Percentiles rank a stretch among this genome's conserved stretches.
Conservation (phyloP, 2,888 invertebrate genomes). For the Ephialtes manifestator region DNA sequence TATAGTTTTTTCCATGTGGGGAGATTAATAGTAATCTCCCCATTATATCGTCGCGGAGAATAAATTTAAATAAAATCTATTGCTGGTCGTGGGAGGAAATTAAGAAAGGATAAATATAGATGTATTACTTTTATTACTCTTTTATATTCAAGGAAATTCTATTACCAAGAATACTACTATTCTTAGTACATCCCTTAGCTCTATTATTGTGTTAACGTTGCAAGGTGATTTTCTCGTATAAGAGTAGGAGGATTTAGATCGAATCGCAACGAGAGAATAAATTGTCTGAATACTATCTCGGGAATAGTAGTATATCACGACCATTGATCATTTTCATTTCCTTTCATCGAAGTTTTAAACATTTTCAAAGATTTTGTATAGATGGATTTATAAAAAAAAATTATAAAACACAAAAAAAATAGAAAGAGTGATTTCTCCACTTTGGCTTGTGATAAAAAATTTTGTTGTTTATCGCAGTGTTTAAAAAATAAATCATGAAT, state of each 20-base stretch:
- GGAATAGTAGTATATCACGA: too few species aligned
- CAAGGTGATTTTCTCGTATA: conserved; percentile 1
- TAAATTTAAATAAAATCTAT: conserved; percentile 9
- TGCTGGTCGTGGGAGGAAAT: not conserved
- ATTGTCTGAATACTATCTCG: not conserved
- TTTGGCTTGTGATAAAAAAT: too few species aligned
- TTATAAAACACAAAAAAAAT: too few species aligned
- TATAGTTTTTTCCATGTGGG: too few species aligned
- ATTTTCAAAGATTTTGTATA: too few species aligned
- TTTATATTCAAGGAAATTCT: conserved; percentile 47
- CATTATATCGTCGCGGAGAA: conserved; percentile 19
- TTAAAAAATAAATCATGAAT: too few species aligned
- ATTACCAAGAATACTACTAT: not conserved
- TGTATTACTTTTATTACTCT: conserved; percentile 53
- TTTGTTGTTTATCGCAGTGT: too few species aligned
- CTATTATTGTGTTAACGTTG: conserved; percentile 20
- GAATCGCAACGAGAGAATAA: conserved; percentile 17
- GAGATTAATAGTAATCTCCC: not conserved
- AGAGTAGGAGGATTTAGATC: conserved; percentile 4
- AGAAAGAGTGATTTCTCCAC: too few species aligned
- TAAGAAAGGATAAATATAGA: conserved; percentile 36
- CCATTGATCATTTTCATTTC: too few species aligned
- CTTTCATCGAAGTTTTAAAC: too few species aligned
- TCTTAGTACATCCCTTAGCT: not conserved
- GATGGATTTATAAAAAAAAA: too few species aligned